Evolutionary conservation across 2,888 invertebrate genomes (phyloP).

Genomic region (Sthenelais limicola): DNA sequence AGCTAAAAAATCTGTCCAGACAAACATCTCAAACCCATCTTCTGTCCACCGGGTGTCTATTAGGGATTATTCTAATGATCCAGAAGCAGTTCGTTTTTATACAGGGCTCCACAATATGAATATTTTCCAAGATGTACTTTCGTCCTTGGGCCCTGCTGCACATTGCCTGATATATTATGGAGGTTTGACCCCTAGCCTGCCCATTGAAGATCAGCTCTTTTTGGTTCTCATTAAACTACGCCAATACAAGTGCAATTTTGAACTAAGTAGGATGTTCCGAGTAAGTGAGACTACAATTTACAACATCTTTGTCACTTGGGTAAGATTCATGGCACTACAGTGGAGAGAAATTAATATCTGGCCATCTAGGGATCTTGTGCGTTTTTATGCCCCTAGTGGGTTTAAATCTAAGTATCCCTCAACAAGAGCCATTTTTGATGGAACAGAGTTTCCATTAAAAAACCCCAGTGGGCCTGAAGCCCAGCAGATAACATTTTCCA

Average conservation of each 20-base stretch:
- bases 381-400: neutral
- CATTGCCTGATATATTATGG: neutral
- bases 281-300: neutral
- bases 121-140: too few relatives aligned
- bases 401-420: neutral
- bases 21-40: too few relatives aligned
- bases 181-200: neutral
- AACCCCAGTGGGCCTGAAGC: neutral
- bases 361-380: neutral
- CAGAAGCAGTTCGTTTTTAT: too few relatives aligned
- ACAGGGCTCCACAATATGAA: too few relatives aligned
- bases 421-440: conserved; percentile 1
- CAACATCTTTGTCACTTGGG: conserved; percentile 6
- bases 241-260: neutral
- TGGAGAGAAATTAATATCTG: neutral
- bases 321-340: neutral
- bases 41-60: too few relatives aligned
- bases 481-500: neutral
- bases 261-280: neutral
- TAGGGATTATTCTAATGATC: too few relatives aligned
- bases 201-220: neutral
- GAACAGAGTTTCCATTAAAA: neutral
- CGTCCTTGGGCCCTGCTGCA: neutral
- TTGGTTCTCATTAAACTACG: neutral
- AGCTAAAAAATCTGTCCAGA: too few relatives aligned